phyloP scores from a whole-genome alignment of 1,140 invertebrate genomes.

The Solenopsis invicta region DNA sequence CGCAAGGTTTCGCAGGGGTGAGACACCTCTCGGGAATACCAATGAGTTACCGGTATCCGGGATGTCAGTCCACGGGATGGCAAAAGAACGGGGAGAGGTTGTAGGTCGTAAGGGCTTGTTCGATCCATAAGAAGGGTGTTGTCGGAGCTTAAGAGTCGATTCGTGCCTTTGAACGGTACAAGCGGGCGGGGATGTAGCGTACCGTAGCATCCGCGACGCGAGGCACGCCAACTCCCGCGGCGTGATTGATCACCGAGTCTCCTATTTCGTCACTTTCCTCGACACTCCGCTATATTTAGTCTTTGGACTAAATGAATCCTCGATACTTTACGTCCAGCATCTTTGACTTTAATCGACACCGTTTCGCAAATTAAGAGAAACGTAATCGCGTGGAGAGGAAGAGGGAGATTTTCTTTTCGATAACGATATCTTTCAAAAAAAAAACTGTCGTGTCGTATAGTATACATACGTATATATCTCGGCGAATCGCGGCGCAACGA shows the following conservation, averaged over 20 bases:
- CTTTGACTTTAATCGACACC: background rate
- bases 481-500: background rate
- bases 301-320: conserved; percentile 23
- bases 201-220: conserved; percentile 12
- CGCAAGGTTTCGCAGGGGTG: conserved; percentile 83
- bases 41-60: conserved; percentile 80
- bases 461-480: too few relatives aligned
- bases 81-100: conserved; percentile 53
- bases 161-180: conserved; percentile 50
- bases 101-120: conserved; percentile 47
- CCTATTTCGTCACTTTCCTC: conserved; percentile 41
- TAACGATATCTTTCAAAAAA: background rate
- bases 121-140: conserved; percentile 66
- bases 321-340: background rate
- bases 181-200: conserved; percentile 41
- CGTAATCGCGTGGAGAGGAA: background rate
- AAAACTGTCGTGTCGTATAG: background rate
- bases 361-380: background rate
- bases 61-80: conserved; percentile 63
- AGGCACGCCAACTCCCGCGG: conserved; percentile 12
- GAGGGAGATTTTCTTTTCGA: background rate
- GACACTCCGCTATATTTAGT: background rate
- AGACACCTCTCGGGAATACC: conserved; percentile 81
- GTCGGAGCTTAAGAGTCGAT: conserved; percentile 69
- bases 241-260: conserved; percentile 54